Conservation (phyloP, 2,888 invertebrate species). For the Marronus borbonicus region DNA sequence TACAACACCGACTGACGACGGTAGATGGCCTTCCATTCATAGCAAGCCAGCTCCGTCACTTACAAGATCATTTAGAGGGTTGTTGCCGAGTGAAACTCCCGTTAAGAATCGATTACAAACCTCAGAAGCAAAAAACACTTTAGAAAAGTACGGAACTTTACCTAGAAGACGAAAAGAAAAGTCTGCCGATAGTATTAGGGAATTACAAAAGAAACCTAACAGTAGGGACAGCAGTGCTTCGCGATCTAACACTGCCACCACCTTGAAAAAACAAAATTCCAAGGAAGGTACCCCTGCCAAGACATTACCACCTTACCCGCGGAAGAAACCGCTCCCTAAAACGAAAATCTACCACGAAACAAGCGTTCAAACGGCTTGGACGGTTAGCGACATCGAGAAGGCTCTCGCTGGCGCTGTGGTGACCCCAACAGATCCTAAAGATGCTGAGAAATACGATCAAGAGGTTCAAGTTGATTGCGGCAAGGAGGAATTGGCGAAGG, state of each 20-base stretch:
- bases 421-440: conserved; percentile 62
- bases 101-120: conserved; percentile 54
- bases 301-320: conserved; percentile 71
- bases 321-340: conserved; percentile 69
- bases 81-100: conserved; percentile 61
- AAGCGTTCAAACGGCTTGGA: conserved; percentile 83
- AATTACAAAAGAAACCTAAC: conserved; percentile 60
- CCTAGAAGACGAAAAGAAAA: conserved; percentile 82
- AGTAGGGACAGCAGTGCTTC: conserved; percentile 59
- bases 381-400: conserved; percentile 81
- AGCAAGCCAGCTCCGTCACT: conserved; percentile 68
- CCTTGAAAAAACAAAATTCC: conserved; percentile 57
- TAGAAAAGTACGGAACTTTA: conserved; percentile 85
- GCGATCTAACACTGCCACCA: conserved; percentile 46
- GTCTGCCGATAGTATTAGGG: conserved; percentile 71
- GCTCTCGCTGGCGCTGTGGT: conserved; percentile 77
- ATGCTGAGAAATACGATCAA: conserved; percentile 64
- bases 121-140: conserved; percentile 70
- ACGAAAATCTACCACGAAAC: conserved; percentile 88
- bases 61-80: conserved; percentile 66
- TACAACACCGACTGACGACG: conserved; percentile 79
- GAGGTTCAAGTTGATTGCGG: conserved; percentile 73
- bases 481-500: conserved; percentile 76
- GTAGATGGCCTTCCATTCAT: conserved; percentile 78
- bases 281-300: conserved; percentile 60